A percentile compares a stretch with the other conserved stretches of the same genome.
phyloP scores from a whole-genome alignment of 2,113 vertebrate genomes.

The Tenebrosternarchus preto region DNA sequence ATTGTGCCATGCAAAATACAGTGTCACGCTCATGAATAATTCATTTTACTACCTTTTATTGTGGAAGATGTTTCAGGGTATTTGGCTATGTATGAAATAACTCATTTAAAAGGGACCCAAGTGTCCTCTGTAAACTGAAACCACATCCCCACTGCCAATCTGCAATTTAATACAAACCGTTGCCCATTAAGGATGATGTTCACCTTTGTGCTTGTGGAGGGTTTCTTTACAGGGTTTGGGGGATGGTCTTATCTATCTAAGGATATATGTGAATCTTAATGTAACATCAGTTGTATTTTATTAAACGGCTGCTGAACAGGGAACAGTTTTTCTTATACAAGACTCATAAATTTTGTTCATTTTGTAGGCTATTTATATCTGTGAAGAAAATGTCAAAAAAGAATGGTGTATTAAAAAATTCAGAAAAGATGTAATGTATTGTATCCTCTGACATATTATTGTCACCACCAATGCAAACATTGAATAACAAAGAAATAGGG shows the following conservation, averaged over 20 bases:
- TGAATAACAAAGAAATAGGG: no score
- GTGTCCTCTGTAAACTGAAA: conserved; percentile 11
- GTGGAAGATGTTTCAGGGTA: conserved; percentile 34
- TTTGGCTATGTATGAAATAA: conserved; percentile 19
- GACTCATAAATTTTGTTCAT: neutral
- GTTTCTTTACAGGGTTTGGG: conserved; percentile 12
- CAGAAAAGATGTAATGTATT: neutral
- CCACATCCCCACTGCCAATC: conserved; percentile 13
- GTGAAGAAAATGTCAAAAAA: no score
- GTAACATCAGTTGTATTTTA: conserved; percentile 13
- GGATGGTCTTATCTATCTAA: conserved; percentile 30
- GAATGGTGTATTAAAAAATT: no score
- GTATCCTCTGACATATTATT: conserved; percentile 11
- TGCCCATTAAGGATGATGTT: conserved; percentile 40
- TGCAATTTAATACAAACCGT: conserved; percentile 26
- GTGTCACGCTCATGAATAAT: conserved; percentile 37
- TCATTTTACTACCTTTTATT: conserved; percentile 40
- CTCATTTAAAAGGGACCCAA: conserved; percentile 19
- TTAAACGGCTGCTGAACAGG: conserved; percentile 18
- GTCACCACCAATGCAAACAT: neutral
- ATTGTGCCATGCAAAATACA: conserved; percentile 8
- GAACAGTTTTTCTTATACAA: conserved; percentile 20
- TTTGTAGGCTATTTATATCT: conserved; percentile 29
- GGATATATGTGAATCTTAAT: conserved; percentile 39
- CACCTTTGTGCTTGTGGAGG: conserved; percentile 21